Percentiles rank a stretch among this genome's conserved stretches.
These are phyloP conservation scores for Dynastes maya DNA, from an alignment of 2,888 invertebrate species.

Conservation along the genomic window DNA sequence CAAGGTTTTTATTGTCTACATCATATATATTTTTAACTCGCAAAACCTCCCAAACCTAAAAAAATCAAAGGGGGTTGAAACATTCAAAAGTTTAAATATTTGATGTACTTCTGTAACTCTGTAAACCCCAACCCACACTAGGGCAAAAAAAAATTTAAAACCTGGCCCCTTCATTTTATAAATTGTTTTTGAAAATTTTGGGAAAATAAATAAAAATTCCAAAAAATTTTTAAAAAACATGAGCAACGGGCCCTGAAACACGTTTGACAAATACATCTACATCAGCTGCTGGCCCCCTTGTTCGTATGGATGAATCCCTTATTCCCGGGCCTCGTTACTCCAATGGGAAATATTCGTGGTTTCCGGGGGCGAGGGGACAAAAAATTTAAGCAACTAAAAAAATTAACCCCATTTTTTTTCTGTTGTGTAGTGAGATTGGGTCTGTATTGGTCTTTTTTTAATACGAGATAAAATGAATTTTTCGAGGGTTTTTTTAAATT, in stretches of 20 bases:
- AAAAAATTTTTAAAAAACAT: no score
- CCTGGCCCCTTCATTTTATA: slow-evolving; percentile 89
- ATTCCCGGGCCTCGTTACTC: neutral
- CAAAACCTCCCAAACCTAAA: slow-evolving; percentile 88
- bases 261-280: slow-evolving; percentile 2
- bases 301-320: slow-evolving; percentile 25
- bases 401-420: slow-evolving; percentile 52
- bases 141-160: slow-evolving; percentile 95
- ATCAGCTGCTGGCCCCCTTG: slow-evolving; percentile 35
- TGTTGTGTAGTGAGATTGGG: slow-evolving; percentile 53
- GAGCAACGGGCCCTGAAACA: neutral
- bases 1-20: slow-evolving; percentile 95
- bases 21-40: slow-evolving; percentile 98
- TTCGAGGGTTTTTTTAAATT: slow-evolving; percentile 43
- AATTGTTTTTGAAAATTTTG: neutral
- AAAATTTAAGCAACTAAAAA: neutral
- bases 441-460: slow-evolving; percentile 53
- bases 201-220: neutral
- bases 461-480: slow-evolving; percentile 54
- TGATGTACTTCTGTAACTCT: slow-evolving; percentile 88
- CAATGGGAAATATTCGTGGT: slow-evolving; percentile 9
- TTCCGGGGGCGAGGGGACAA: neutral
- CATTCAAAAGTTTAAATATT: slow-evolving; percentile 55
- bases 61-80: slow-evolving; percentile 52
- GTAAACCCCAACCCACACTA: slow-evolving; percentile 90